Evolutionary conservation across 2,797 vertebrate genomes (phyloP).

Genomic region (Octomys mimax): DNA sequence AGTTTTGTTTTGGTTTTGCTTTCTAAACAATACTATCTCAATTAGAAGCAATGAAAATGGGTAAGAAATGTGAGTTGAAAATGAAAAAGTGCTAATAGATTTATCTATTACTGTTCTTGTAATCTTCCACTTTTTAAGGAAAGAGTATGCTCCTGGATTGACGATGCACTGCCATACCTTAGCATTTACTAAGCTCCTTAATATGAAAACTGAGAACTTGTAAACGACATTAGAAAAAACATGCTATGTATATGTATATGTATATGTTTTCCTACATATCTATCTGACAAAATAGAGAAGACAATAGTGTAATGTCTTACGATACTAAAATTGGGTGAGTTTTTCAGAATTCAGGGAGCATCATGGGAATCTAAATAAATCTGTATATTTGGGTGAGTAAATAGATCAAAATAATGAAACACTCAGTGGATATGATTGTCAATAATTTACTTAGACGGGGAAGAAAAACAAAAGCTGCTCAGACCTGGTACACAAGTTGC

Average conservation of each 20-base stretch:
- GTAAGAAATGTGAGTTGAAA: not conserved
- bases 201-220: slow-evolving; percentile 42
- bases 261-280: not conserved
- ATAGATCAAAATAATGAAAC: not conserved
- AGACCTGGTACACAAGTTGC: not conserved
- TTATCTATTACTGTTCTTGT: not conserved
- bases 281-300: not conserved
- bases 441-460: not conserved
- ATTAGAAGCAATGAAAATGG: not conserved
- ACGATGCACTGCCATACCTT: not conserved
- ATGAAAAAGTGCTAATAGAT: not conserved
- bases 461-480: slow-evolving; percentile 1
- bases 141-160: not conserved
- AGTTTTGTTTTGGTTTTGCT: not conserved
- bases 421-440: not conserved
- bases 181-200: not conserved
- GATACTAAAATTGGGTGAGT: slow-evolving; percentile 10
- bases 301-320: not conserved
- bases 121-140: not conserved
- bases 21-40: not conserved
- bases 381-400: not conserved
- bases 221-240: slow-evolving; percentile 47
- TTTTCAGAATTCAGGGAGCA: slow-evolving; percentile 22
- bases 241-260: not conserved
- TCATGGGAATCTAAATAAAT: slow-evolving; percentile 54